Conservation (phyloP, 2,113 vertebrate species). For the Vulpes ferrilata region DNA sequence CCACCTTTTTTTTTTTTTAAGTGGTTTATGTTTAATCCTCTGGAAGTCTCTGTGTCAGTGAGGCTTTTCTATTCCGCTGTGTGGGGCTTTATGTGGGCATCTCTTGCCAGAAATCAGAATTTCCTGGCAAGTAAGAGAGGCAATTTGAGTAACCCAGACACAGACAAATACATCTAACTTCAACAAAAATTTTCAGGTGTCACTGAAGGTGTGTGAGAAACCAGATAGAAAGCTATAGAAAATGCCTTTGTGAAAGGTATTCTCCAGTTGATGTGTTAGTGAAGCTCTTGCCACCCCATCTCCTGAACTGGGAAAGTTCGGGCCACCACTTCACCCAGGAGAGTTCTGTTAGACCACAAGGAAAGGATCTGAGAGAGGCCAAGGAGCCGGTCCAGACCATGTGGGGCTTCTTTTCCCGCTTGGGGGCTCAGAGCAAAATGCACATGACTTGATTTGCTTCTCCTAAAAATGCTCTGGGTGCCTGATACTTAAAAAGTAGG, state of each 20-base stretch:
- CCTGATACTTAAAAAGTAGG: not conserved
- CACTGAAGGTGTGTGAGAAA: slow-evolving; percentile 64
- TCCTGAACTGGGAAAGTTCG: not conserved
- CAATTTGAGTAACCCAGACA: slow-evolving; percentile 42
- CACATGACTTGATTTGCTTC: slow-evolving; percentile 70
- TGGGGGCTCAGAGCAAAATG: slow-evolving; percentile 25
- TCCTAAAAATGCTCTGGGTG: not conserved
- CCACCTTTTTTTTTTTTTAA: not conserved
- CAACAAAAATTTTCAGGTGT: slow-evolving; percentile 63
- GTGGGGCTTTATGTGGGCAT: not conserved
- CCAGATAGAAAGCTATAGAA: slow-evolving; percentile 60
- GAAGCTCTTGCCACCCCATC: not conserved
- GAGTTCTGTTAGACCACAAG: not conserved
- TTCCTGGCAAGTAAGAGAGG: slow-evolving; percentile 63
- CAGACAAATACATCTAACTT: slow-evolving; percentile 56
- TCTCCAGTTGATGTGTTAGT: slow-evolving; percentile 4
- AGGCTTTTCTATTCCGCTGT: slow-evolving; percentile 17
- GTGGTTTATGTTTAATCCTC: slow-evolving; percentile 42
- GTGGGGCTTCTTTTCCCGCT: slow-evolving; percentile 29
- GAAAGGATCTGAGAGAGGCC: not conserved
- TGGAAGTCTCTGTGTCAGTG: slow-evolving; percentile 37
- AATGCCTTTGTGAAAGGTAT: slow-evolving; percentile 3
- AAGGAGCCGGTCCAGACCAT: not conserved
- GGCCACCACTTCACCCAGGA: not conserved
- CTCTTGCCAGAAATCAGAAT: slow-evolving; percentile 68